Conservation (phyloP, 1,140 invertebrate genomes). For the Gonatopus flavifemur region DNA sequence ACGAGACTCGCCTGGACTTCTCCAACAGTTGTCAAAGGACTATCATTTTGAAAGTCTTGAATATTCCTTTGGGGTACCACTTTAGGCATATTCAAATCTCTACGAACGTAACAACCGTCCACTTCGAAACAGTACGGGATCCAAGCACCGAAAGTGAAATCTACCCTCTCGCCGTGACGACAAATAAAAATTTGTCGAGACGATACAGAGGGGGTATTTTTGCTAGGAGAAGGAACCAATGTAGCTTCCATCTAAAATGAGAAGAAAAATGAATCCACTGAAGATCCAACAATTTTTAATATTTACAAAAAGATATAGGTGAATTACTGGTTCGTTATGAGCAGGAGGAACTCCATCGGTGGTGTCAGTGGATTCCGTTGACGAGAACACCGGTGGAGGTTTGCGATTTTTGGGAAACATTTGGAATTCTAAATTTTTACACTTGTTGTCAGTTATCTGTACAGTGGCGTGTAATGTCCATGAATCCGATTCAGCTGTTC, state of each 20-base stretch:
- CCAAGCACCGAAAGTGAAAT: slow-evolving; percentile 90
- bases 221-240: too few relatives aligned
- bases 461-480: slow-evolving; percentile 83
- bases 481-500: slow-evolving; percentile 83
- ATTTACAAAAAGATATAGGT: slow-evolving; percentile 3
- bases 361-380: slow-evolving; percentile 54
- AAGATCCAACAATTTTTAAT: slow-evolving; percentile 11
- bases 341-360: slow-evolving; percentile 50
- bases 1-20: slow-evolving; percentile 71
- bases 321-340: slow-evolving; percentile 43
- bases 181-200: slow-evolving; percentile 72
- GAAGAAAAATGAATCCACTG: slow-evolving; percentile 9
- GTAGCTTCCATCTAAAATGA: slow-evolving; percentile 42
- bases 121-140: slow-evolving; percentile 84
- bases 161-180: slow-evolving; percentile 86
- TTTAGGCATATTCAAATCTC: slow-evolving; percentile 89
- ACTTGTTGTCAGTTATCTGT: slow-evolving; percentile 55
- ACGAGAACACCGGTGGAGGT: slow-evolving; percentile 52
- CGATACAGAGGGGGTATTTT: slow-evolving; percentile 33
- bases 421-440: slow-evolving; percentile 31
- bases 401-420: slow-evolving; percentile 35
- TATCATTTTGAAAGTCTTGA: slow-evolving; percentile 76
- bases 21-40: slow-evolving; percentile 84
- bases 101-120: slow-evolving; percentile 73
- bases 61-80: slow-evolving; percentile 65